A percentile compares a stretch with the other conserved stretches of the same genome.
Conservation (phyloP, 2,797 vertebrate genomes). For the Euthynnus affinis region DNA sequence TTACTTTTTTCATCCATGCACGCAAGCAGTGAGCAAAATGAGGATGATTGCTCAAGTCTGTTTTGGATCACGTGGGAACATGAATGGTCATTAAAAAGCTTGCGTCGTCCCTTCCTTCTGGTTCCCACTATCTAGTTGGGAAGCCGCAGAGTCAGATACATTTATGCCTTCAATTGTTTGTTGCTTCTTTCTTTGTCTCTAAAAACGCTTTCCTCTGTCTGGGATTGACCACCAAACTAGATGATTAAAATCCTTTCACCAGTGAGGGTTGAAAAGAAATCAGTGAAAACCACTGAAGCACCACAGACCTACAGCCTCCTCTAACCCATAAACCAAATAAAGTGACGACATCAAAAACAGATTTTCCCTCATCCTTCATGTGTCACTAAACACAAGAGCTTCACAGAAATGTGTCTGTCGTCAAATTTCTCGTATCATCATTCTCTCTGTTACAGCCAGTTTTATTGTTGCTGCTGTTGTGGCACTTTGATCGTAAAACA, state of each 20-base stretch:
- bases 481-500: constrained; percentile 28
- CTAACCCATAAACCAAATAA: constrained; percentile 28
- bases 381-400: constrained; percentile 14
- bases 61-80: constrained; percentile 76
- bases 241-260: constrained; percentile 33
- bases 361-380: constrained; percentile 1
- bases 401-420: background rate
- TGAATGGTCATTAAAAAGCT: constrained; percentile 45
- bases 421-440: background rate
- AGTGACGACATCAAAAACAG: constrained; percentile 21
- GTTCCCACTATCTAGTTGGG: constrained; percentile 35
- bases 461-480: constrained; percentile 40
- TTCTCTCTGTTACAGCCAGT: background rate
- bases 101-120: constrained; percentile 17
- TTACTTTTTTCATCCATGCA: constrained; percentile 60
- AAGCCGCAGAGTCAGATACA: constrained; percentile 30
- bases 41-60: constrained; percentile 75
- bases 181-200: constrained; percentile 9
- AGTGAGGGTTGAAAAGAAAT: constrained; percentile 36
- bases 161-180: background rate
- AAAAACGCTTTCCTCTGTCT: background rate
- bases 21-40: constrained; percentile 53
- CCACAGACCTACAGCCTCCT: constrained; percentile 30
- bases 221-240: constrained; percentile 11
- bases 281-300: constrained; percentile 29